Evolutionary conservation across 2,113 vertebrate genomes (phyloP).

Genomic region (Leucopternis melanops): DNA sequence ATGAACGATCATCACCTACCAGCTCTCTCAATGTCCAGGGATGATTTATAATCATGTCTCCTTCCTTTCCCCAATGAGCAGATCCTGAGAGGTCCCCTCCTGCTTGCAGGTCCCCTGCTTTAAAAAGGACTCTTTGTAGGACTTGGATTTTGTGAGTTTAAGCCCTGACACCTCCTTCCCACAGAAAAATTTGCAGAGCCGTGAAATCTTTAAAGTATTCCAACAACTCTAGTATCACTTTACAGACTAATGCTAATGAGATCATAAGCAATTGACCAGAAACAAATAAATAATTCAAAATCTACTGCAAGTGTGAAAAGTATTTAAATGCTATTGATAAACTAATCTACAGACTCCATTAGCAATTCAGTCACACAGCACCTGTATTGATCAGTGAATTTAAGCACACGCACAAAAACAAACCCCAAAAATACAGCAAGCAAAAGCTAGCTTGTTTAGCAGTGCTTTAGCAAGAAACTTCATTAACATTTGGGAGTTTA

Average conservation of each 20-base stretch:
- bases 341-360: constrained; percentile 82
- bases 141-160: not conserved
- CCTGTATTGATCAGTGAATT: constrained; percentile 73
- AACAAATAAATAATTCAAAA: constrained; percentile 90
- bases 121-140: not conserved
- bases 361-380: constrained; percentile 82
- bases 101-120: not conserved
- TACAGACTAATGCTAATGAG: constrained; percentile 84
- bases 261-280: constrained; percentile 89
- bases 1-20: not conserved
- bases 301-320: constrained; percentile 84
- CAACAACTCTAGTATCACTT: constrained; percentile 66
- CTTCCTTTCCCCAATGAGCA: not conserved
- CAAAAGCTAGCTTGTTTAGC: not conserved
- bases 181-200: not conserved
- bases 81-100: not conserved
- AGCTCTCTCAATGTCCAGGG: not conserved
- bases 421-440: constrained; percentile 19
- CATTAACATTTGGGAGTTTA: constrained; percentile 17
- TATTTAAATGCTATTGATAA: constrained; percentile 97
- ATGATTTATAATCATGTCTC: not conserved
- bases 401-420: constrained; percentile 39
- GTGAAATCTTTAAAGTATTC: constrained; percentile 53
- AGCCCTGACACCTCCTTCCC: not conserved
- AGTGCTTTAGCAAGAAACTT: constrained; percentile 17